A percentile compares a stretch with the other conserved stretches of the same genome.
These are phyloP conservation scores for Sphyrna mokarran DNA, from an alignment of 2,113 vertebrate species.

Conservation along the genomic window DNA sequence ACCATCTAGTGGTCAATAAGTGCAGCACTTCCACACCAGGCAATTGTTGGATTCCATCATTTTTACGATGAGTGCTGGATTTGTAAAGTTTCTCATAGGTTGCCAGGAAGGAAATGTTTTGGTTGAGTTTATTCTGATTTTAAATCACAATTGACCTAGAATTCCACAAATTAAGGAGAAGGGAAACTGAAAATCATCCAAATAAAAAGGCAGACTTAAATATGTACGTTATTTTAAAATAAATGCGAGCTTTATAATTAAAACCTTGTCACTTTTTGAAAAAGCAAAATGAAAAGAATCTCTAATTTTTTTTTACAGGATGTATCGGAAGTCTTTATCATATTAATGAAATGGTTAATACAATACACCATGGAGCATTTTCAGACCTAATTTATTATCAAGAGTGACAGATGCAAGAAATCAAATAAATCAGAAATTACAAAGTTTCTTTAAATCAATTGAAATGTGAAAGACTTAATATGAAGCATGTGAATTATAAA, in stretches of 20 bases:
- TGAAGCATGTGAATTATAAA: not conserved
- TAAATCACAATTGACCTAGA: not conserved
- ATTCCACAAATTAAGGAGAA: not conserved
- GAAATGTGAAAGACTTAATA: constrained; percentile 10
- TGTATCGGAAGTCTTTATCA: not conserved
- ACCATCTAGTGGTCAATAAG: not conserved
- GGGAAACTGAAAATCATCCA: not conserved
- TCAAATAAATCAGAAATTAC: not conserved
- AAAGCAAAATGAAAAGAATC: not conserved
- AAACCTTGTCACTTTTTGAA: not conserved
- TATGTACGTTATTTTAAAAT: not conserved
- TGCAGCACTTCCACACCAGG: not conserved
- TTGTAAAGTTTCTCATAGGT: not conserved
- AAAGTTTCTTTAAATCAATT: not conserved
- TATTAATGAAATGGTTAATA: not conserved
- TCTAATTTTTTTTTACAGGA: not conserved
- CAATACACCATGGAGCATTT: not conserved
- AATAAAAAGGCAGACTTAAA: not conserved
- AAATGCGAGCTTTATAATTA: not conserved
- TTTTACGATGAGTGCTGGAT: not conserved
- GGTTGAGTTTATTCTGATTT: not conserved
- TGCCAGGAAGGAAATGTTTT: not conserved
- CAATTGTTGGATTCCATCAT: not conserved
- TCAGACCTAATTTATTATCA: not conserved
- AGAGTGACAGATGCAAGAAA: not conserved